These are phyloP conservation scores for Philhelius pedissequus DNA, from an alignment of 2,888 invertebrate genomes.

Conservation along the genomic window DNA sequence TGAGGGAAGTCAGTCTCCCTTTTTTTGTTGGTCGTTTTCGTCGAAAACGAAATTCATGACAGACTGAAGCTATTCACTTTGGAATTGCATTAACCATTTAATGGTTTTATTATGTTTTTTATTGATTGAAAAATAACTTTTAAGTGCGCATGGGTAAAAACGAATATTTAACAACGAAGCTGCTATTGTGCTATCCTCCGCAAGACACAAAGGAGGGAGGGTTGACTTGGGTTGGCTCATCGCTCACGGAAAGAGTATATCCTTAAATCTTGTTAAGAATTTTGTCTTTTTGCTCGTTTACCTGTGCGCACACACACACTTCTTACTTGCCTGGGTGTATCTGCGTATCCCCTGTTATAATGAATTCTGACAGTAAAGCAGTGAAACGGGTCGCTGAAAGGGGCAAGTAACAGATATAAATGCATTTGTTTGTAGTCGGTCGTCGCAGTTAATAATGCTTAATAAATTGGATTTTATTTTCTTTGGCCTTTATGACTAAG, in stretches of 20 bases:
- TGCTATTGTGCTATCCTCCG: conserved; percentile 46
- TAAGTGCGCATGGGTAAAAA: conserved; percentile 66
- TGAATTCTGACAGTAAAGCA: not conserved
- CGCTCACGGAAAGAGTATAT: conserved; percentile 34
- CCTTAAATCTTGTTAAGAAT: conserved; percentile 58
- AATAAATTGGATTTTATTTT: conserved; percentile 79
- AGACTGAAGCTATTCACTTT: conserved; percentile 71
- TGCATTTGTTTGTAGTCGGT: conserved; percentile 67
- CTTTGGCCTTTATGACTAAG: conserved; percentile 66
- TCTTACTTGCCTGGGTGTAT: conserved; percentile 50
- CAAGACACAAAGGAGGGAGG: no score
- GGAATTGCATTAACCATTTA: conserved; percentile 71
- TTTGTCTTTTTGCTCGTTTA: conserved; percentile 32
- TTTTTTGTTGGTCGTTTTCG: conserved; percentile 62
- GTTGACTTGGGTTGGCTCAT: not conserved
- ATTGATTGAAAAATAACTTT: conserved; percentile 69
- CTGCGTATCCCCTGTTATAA: conserved; percentile 32
- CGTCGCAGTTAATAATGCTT: conserved; percentile 79
- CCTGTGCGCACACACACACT: conserved; percentile 40
- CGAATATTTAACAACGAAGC: conserved; percentile 57
- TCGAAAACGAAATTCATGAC: conserved; percentile 61
- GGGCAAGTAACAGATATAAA: conserved; percentile 52
- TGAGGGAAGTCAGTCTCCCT: conserved; percentile 27
- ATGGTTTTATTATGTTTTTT: conserved; percentile 70
- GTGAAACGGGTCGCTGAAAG: not conserved